phyloP scores from a whole-genome alignment of 1,140 invertebrate genomes.

The Sarcophaga bullata region DNA sequence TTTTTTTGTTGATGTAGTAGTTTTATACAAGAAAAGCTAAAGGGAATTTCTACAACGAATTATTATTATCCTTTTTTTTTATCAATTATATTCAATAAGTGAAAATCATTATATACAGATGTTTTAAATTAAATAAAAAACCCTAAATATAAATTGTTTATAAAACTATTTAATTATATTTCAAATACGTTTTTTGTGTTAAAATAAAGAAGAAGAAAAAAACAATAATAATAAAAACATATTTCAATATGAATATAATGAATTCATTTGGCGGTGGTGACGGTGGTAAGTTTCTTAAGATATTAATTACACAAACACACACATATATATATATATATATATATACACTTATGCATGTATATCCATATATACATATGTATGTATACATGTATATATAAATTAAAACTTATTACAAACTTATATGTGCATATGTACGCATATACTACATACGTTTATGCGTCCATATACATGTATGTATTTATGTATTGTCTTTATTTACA shows the following conservation, averaged over 20 bases:
- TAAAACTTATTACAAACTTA: too few relatives aligned
- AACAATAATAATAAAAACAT: not conserved
- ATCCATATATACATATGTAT: not conserved
- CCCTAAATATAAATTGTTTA: not conserved
- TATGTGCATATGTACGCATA: not conserved
- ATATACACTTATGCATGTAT: not conserved
- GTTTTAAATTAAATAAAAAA: constrained; percentile 19
- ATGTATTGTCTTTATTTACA: too few relatives aligned
- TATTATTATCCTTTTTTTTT: constrained; percentile 8
- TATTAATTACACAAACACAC: not conserved
- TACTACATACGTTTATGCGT: not conserved
- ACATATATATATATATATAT: too few relatives aligned
- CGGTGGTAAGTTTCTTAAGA: constrained; percentile 55
- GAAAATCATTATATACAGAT: constrained; percentile 7
- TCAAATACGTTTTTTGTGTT: not conserved
- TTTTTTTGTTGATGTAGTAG: not conserved
- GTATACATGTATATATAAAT: too few relatives aligned
- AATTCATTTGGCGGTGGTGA: constrained; percentile 61
- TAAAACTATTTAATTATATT: not conserved
- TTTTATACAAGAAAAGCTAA: not conserved
- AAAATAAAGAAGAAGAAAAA: constrained; percentile 6
- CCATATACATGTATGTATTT: too few relatives aligned
- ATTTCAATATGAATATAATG: constrained; percentile 60
- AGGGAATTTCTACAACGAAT: constrained; percentile 32
- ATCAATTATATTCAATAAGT: not conserved